Conservation (phyloP, 2,888 invertebrate species). For the Dinocampus coccinellae region DNA sequence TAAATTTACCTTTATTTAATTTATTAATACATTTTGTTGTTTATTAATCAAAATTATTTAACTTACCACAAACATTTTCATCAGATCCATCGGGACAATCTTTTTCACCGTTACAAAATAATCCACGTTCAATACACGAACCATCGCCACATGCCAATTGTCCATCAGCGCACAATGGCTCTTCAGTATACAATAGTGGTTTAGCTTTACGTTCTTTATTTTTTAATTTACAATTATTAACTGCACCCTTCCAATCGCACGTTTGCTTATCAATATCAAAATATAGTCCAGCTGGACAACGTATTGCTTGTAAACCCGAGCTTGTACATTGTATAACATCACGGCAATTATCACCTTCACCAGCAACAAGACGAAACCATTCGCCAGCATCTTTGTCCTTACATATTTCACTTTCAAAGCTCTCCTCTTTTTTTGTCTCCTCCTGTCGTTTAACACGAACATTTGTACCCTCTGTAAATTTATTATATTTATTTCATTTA, state of each 20-base stretch:
- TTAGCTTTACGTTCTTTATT: slow-evolving; percentile 90
- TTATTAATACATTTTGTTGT: background rate
- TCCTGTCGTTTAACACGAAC: slow-evolving; percentile 79
- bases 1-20: background rate
- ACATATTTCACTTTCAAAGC: slow-evolving; percentile 89
- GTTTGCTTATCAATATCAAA: slow-evolving; percentile 96
- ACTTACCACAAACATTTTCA: slow-evolving; percentile 90
- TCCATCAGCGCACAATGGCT: slow-evolving; percentile 90
- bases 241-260: slow-evolving; percentile 93
- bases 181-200: slow-evolving; percentile 89
- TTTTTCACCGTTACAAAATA: slow-evolving; percentile 94
- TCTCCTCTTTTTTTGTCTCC: slow-evolving; percentile 85
- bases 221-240: slow-evolving; percentile 93
- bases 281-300: slow-evolving; percentile 91
- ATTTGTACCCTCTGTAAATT: slow-evolving; percentile 68
- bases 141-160: slow-evolving; percentile 90
- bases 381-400: slow-evolving; percentile 95
- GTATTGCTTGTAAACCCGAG: slow-evolving; percentile 92
- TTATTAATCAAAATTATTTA: background rate
- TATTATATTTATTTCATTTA: background rate
- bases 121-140: slow-evolving; percentile 87
- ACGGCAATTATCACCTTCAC: slow-evolving; percentile 92
- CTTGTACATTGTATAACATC: slow-evolving; percentile 96
- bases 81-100: slow-evolving; percentile 91
- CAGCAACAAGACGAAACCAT: slow-evolving; percentile 92